Evolutionary conservation across 2,113 vertebrate genomes (phyloP).

Genomic region (Sturnira hondurensis): DNA sequence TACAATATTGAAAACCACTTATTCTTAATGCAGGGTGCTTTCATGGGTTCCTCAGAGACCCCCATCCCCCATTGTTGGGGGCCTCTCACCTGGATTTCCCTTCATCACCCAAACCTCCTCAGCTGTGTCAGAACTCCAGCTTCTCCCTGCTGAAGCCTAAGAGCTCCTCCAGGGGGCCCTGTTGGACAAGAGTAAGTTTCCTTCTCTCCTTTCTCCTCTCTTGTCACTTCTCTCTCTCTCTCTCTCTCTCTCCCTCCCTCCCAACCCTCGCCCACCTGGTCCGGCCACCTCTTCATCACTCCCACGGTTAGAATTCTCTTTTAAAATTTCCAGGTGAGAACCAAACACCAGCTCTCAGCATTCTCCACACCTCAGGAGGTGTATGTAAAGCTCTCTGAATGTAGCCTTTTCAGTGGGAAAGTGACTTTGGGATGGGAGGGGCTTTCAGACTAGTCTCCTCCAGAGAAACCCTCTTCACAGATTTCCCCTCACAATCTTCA

Average conservation of each 20-base stretch:
- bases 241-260: neutral
- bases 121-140: neutral
- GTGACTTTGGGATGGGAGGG: neutral
- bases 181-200: neutral
- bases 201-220: accelerated
- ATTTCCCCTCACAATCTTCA: neutral
- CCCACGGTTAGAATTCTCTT: neutral
- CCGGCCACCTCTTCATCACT: neutral
- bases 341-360: neutral
- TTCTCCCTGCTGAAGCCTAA: neutral
- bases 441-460: neutral
- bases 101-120: neutral
- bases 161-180: constrained; percentile 47
- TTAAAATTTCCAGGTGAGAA: neutral
- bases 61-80: neutral
- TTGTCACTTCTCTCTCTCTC: accelerated
- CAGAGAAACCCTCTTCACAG: neutral
- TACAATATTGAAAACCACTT: neutral
- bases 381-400: neutral
- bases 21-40: neutral
- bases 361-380: neutral
- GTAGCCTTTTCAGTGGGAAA: neutral
- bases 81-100: neutral
- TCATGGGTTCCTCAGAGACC: neutral
- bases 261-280: neutral